phyloP scores from a whole-genome alignment of 2,797 vertebrate genomes.

The Phoebastria nigripes region DNA sequence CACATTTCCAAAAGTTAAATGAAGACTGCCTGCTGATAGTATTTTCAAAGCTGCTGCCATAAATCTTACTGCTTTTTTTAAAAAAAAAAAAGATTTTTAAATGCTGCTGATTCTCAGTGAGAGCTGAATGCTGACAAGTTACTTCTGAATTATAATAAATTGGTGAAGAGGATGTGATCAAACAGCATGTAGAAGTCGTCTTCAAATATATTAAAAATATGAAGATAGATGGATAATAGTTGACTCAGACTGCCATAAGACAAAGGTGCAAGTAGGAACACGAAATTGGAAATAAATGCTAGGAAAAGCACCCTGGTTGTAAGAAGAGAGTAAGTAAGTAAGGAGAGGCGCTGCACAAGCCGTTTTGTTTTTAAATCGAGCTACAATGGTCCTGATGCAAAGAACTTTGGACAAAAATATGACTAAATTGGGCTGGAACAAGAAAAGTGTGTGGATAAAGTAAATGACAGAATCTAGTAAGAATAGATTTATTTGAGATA shows the following conservation, averaged over 20 bases:
- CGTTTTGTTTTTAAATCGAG: neutral
- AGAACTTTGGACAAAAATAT: neutral
- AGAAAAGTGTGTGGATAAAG: neutral
- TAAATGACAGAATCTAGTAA: neutral
- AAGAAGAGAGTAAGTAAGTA: neutral
- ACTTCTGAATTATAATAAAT: neutral
- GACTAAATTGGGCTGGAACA: neutral
- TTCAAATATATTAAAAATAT: neutral
- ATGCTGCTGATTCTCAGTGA: neutral
- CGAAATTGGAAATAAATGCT: neutral
- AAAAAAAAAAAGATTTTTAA: neutral
- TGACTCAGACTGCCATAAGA: neutral
- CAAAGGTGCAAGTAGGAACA: neutral
- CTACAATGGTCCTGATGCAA: neutral
- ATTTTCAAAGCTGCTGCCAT: neutral
- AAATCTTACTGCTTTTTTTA: neutral
- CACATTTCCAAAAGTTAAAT: rapidly evolving
- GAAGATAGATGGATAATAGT: neutral
- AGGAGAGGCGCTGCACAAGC: neutral
- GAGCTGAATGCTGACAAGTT: neutral
- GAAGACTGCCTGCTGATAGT: neutral
- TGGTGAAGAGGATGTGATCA: neutral
- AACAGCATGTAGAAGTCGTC: neutral
- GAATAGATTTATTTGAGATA: neutral
- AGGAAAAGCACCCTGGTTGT: neutral